Conservation (phyloP, 2,797 vertebrate species). For the Dromococcyx pavoninus region DNA sequence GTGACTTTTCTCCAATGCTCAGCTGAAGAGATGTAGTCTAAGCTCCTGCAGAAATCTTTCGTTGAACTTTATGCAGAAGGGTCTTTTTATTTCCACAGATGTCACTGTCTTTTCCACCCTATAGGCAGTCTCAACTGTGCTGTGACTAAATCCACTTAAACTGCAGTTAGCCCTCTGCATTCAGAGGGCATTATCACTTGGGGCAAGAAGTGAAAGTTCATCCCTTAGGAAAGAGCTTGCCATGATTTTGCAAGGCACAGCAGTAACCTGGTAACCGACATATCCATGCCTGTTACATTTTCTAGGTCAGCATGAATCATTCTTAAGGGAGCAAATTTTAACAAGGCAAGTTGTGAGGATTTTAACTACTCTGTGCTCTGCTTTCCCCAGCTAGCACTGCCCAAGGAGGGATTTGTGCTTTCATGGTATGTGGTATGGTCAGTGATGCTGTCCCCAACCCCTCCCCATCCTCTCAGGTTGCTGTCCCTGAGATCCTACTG, state of each 20-base stretch:
- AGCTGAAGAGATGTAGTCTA: background rate
- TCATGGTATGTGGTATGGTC: background rate
- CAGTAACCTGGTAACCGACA: conserved; percentile 57
- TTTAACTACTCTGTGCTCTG: background rate
- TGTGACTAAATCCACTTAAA: conserved; percentile 22
- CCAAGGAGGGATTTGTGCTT: background rate
- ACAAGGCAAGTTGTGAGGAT: background rate
- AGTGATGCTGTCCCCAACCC: background rate
- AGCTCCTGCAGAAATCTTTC: background rate
- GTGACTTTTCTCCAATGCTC: background rate
- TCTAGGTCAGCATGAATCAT: conserved; percentile 51
- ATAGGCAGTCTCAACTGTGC: background rate
- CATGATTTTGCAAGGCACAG: conserved; percentile 30
- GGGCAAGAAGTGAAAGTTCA: conserved; percentile 9
- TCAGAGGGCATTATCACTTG: background rate
- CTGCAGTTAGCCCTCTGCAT: background rate
- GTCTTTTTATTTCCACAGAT: background rate
- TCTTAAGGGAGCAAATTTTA: conserved; percentile 42
- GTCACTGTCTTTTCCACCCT: background rate
- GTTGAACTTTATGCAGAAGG: background rate
- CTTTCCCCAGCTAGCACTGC: background rate
- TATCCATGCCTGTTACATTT: conserved; percentile 39
- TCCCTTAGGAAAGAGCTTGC: conserved; percentile 27
- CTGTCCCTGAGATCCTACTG: background rate
- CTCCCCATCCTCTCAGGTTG: fast-evolving